Evolutionary conservation across 2,113 vertebrate genomes (phyloP), one percentile per base, ranked within the genome.

Genomic region (Euleptes europaea): DNA sequence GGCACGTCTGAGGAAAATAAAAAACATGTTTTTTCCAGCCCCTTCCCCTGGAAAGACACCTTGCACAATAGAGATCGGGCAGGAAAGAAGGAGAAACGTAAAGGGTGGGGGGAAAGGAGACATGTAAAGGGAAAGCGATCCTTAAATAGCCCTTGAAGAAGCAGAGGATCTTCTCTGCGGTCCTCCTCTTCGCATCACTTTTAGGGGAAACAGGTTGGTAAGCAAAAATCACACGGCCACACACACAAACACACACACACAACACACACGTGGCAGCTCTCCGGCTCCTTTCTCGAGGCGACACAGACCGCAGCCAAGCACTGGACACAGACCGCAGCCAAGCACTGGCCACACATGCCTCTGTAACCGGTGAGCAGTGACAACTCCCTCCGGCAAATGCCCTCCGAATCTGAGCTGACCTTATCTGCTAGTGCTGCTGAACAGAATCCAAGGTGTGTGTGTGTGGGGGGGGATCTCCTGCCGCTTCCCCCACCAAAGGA

Each of bases 191-290:
- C 2, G 31, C 13, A 3, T 1, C 5, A 19, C 3, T 1, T 75
- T 33, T 35, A 11, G 33, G 42, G n/a, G 75, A 90, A 94, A 87
- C 84, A 94, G 84, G 84, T 93, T 85, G 60, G 49, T 40, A 21
- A 54, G 51, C 80, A 33, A 44, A 66, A 49, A n/a, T 12, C 28
- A 42, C 2, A 12, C 60, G 4, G 60, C 23, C 9, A 63, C 19
- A 38, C 49, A 77, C 17, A 38, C 15, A 57, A 40, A 44, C 5
- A 7, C 49, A 31, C 80, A 44, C 44, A n/a, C 13, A 38, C 51
- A 33, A 2, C 3, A 38, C 23, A 54, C 12, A 28, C 13, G n/a
- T 49, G 63, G 82, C 72, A 67, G 15, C 12, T 12, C 13, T 19
- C 67, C 35, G 15, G 21, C 54, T 47, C 40, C 15, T 26, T 35